Conservation (phyloP, 2,797 vertebrate species). For the Poecilia velifera region DNA sequence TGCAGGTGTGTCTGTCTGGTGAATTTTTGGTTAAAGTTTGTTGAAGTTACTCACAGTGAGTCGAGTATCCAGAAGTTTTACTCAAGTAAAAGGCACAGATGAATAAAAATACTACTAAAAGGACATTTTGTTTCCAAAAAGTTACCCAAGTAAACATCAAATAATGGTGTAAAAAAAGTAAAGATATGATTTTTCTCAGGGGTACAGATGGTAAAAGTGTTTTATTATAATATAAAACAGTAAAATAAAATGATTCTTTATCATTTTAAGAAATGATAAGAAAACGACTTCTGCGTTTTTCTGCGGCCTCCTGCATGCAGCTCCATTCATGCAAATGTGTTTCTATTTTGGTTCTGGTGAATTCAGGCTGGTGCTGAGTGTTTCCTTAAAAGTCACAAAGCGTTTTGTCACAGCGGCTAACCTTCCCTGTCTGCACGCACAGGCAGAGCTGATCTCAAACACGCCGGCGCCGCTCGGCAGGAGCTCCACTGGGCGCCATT, state of each 20-base stretch:
- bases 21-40: too few relatives aligned
- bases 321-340: not conserved
- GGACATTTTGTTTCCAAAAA: too few relatives aligned
- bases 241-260: not conserved
- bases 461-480: conserved; percentile 1
- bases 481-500: not conserved
- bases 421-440: not conserved
- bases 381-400: conserved; percentile 10
- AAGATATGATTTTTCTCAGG: not conserved
- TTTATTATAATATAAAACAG: not conserved
- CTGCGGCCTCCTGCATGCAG: too few relatives aligned
- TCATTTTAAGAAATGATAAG: too few relatives aligned
- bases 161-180: not conserved
- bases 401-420: not conserved
- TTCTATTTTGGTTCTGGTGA: not conserved
- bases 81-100: too few relatives aligned
- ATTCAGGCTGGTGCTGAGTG: not conserved
- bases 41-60: too few relatives aligned
- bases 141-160: not conserved
- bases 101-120: too few relatives aligned
- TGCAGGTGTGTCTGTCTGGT: too few relatives aligned
- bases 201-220: not conserved
- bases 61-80: too few relatives aligned
- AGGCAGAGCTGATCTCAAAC: conserved; percentile 8
- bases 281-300: too few relatives aligned